Conservation (phyloP, 1,140 invertebrate species). For the Leptopilina clavipes region DNA sequence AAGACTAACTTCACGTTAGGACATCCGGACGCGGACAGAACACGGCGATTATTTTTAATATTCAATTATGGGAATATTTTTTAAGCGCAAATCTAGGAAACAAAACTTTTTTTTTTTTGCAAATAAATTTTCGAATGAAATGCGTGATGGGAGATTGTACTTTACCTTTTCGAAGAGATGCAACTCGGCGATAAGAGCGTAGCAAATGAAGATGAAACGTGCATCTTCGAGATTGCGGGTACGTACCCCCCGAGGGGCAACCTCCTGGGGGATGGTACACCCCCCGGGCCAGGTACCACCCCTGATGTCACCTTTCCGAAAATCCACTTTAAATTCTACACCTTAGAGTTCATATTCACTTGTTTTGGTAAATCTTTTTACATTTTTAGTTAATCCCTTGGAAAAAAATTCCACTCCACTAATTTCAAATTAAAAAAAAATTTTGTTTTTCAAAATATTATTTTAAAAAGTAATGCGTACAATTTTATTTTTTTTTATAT, state of each 20-base stretch:
- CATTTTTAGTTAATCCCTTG: no score
- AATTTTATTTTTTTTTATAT: no score
- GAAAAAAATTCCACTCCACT: no score
- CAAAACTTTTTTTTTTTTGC: not conserved
- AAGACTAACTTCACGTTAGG: no score
- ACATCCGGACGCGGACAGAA: no score
- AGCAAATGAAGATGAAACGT: conserved; percentile 80
- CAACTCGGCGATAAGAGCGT: conserved; percentile 77
- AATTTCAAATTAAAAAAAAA: no score
- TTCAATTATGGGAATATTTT: no score
- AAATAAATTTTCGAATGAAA: not conserved
- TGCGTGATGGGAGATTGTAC: conserved; percentile 25
- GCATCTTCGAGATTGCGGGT: conserved; percentile 77
- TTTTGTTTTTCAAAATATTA: no score
- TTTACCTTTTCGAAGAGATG: conserved; percentile 80
- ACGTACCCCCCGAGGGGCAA: conserved; percentile 60
- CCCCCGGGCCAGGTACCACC: conserved; percentile 72
- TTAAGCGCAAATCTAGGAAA: no score
- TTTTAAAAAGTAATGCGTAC: no score
- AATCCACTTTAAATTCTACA: conserved; percentile 68
- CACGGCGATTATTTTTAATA: no score
- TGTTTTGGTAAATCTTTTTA: conserved; percentile 27
- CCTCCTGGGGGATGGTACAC: conserved; percentile 62
- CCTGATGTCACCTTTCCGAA: conserved; percentile 57
- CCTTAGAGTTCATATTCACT: conserved; percentile 50